A percentile compares a stretch with the other conserved stretches of the same genome.
Evolutionary conservation across 2,113 vertebrate genomes (phyloP).

Genomic region (Patagioenas fasciata): DNA sequence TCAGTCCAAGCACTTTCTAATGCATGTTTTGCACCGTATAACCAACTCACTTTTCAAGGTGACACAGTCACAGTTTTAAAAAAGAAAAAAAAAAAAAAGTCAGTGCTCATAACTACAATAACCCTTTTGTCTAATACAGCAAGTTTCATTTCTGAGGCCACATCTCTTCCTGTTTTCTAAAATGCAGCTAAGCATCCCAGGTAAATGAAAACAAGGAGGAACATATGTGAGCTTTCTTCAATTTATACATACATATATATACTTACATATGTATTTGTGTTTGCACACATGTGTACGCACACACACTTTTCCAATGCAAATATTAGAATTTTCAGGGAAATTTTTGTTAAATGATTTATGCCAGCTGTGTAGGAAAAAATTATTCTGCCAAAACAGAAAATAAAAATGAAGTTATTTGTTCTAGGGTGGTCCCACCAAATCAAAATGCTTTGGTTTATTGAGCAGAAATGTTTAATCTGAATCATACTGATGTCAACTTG

Average conservation of each 20-base stretch:
- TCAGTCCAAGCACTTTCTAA: neutral
- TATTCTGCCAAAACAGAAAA: neutral
- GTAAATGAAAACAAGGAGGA: neutral
- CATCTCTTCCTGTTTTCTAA: neutral
- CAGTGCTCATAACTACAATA: neutral
- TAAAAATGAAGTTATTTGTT: conserved; percentile 13
- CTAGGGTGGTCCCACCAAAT: neutral
- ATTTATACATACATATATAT: neutral
- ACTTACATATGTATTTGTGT: neutral
- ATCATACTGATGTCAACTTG: conserved; percentile 36
- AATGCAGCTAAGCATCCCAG: neutral
- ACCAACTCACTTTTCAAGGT: conserved; percentile 20
- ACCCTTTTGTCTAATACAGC: neutral
- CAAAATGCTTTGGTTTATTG: conserved; percentile 37
- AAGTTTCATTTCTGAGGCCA: neutral
- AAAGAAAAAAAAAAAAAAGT: neutral
- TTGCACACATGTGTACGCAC: neutral
- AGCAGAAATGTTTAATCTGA: conserved; percentile 41
- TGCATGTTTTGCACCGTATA: neutral
- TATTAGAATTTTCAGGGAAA: neutral
- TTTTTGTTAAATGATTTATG: neutral
- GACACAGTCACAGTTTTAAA: neutral
- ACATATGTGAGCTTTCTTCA: neutral
- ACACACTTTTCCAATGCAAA: neutral
- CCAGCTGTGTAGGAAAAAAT: neutral